A percentile compares a stretch with the other conserved stretches of the same genome.
Evolutionary conservation across 2,113 vertebrate genomes (phyloP).

Genomic region (Meleagris gallopavo): DNA sequence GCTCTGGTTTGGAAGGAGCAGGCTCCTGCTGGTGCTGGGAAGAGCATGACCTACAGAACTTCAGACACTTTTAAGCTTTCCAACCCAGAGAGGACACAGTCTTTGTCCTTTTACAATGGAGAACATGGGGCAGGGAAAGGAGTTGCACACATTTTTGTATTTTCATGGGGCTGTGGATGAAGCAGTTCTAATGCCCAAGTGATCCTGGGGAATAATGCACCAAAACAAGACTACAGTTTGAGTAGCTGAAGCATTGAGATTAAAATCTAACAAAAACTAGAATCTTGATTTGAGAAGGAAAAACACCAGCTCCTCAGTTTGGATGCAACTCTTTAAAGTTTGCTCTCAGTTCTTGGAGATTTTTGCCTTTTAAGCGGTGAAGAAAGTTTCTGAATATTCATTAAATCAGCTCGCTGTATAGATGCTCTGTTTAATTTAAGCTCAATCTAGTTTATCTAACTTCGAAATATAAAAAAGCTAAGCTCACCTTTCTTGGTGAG

Average conservation of each 20-base stretch:
- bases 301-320: not conserved
- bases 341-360: not conserved
- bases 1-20: not conserved
- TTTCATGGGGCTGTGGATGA: not conserved
- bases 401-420: too few species aligned
- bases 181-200: not conserved
- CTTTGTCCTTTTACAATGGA: not conserved
- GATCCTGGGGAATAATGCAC: not conserved
- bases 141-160: not conserved
- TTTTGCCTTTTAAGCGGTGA: not conserved
- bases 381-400: not conserved
- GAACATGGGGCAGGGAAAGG: rapidly evolving
- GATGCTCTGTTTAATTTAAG: not conserved
- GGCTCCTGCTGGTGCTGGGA: rapidly evolving
- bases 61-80: not conserved
- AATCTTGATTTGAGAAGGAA: not conserved
- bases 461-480: not conserved
- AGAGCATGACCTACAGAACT: rapidly evolving
- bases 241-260: not conserved
- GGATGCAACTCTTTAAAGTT: not conserved
- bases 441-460: not conserved
- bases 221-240: not conserved
- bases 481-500: not conserved
- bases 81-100: not conserved
- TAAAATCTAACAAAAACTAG: not conserved